phyloP scores from a whole-genome alignment of 2,113 vertebrate genomes.

The Melanotaenia duboulayi region DNA sequence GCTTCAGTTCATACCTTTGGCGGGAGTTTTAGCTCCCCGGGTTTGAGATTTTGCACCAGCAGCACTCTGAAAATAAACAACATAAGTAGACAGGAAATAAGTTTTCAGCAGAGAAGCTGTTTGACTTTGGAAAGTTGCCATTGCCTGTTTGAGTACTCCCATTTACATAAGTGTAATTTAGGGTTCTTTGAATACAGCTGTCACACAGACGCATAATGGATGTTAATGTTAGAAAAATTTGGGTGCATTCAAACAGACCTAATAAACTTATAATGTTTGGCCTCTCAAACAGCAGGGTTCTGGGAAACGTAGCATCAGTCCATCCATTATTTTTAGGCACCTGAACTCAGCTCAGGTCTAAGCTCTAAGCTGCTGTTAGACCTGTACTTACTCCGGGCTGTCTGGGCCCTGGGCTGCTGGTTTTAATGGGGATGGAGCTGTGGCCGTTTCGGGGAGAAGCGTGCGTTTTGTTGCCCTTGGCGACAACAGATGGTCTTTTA shows the following conservation, averaged over 20 bases:
- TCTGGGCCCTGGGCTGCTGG: constrained; percentile 74
- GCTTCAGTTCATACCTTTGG: constrained; percentile 75
- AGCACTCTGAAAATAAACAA: constrained; percentile 73
- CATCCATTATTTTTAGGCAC: neutral
- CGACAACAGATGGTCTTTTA: constrained; percentile 81
- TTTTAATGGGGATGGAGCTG: constrained; percentile 81
- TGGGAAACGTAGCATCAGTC: neutral
- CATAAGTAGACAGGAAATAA: neutral
- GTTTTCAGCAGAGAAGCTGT: neutral
- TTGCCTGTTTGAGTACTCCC: too few relatives aligned
- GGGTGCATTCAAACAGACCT: neutral
- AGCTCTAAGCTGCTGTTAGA: constrained; percentile 2
- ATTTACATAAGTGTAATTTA: too few relatives aligned
- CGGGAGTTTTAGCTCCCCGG: constrained; percentile 86
- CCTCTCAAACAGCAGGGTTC: neutral
- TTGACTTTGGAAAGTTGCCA: too few relatives aligned
- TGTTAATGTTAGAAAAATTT: neutral
- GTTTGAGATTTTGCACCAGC: constrained; percentile 83
- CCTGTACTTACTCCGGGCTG: constrained; percentile 86
- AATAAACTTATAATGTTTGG: neutral
- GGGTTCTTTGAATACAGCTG: too few relatives aligned
- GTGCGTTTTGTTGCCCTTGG: constrained; percentile 81
- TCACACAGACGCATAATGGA: neutral
- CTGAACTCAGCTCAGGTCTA: constrained; percentile 7
- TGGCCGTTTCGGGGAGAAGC: constrained; percentile 78